Evolutionary conservation across 1,140 invertebrate species (phyloP).

Genomic region (Cydia splendana): DNA sequence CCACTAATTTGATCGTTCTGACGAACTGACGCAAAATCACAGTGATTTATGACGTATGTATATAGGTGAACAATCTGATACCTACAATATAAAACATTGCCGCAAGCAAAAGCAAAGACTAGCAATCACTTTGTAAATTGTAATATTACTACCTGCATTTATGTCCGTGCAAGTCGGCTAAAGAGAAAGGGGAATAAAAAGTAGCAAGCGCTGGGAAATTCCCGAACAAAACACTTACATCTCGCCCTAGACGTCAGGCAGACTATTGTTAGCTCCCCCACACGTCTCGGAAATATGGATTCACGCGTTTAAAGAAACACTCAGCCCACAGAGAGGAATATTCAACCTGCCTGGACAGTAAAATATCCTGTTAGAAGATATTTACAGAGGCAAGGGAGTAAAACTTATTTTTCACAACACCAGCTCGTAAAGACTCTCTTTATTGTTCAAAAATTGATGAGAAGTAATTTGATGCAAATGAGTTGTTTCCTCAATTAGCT

Average conservation of each 20-base stretch:
- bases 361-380: not conserved
- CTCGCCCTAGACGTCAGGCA: slow-evolving; percentile 24
- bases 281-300: slow-evolving; percentile 22
- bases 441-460: too few relatives aligned
- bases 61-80: not conserved
- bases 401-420: too few relatives aligned
- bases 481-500: too few relatives aligned
- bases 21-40: too few relatives aligned
- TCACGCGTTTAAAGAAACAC: slow-evolving; percentile 12
- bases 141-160: slow-evolving; percentile 12
- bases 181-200: slow-evolving; percentile 21
- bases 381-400: not conserved
- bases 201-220: slow-evolving; percentile 26
- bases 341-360: not conserved
- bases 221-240: slow-evolving; percentile 27
- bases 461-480: too few relatives aligned
- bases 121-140: slow-evolving; percentile 20
- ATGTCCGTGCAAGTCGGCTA: not conserved
- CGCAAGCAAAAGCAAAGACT: not conserved
- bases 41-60: not conserved
- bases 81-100: not conserved
- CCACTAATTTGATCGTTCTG: too few relatives aligned
- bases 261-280: slow-evolving; percentile 19
- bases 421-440: too few relatives aligned
- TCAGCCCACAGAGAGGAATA: slow-evolving; percentile 4